phyloP scores from a whole-genome alignment of 2,888 invertebrate species.

The Zhuqinia jingwanae region DNA sequence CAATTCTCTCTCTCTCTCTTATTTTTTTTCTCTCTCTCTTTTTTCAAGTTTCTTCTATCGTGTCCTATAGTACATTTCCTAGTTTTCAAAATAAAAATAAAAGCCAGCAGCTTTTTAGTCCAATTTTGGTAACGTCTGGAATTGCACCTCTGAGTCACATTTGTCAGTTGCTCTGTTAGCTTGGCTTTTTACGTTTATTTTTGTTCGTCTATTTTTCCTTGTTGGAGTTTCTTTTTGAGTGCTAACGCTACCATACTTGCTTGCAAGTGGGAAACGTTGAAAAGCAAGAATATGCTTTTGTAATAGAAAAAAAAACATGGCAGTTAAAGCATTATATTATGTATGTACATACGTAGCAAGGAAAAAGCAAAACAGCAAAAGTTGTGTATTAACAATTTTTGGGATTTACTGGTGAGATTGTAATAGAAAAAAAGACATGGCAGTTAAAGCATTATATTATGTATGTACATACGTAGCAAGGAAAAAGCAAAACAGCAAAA shows the following conservation, averaged over 20 bases:
- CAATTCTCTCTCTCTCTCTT: slow-evolving; percentile 9
- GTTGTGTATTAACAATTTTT: slow-evolving; percentile 40
- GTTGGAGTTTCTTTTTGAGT: no score
- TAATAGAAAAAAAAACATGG: neutral
- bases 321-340: no score
- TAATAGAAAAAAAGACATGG: no score
- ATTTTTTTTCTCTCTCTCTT: neutral
- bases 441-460: no score
- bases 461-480: no score
- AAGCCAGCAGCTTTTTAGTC: slow-evolving; percentile 74
- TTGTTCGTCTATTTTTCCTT: neutral
- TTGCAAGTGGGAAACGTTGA: slow-evolving; percentile 7
- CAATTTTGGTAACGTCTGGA: slow-evolving; percentile 79
- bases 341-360: no score
- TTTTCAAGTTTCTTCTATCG: neutral
- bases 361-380: slow-evolving; percentile 12
- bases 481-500: slow-evolving; percentile 12
- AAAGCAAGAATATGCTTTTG: neutral
- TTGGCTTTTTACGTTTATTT: slow-evolving; percentile 77
- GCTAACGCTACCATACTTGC: no score
- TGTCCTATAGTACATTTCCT: slow-evolving; percentile 30
- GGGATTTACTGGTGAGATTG: neutral
- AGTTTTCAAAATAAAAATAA: neutral
- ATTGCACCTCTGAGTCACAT: slow-evolving; percentile 79
- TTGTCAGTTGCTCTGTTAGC: slow-evolving; percentile 76